These are phyloP conservation scores for Melanophora roralis DNA, from an alignment of 2,888 invertebrate species.

Conservation along the genomic window DNA sequence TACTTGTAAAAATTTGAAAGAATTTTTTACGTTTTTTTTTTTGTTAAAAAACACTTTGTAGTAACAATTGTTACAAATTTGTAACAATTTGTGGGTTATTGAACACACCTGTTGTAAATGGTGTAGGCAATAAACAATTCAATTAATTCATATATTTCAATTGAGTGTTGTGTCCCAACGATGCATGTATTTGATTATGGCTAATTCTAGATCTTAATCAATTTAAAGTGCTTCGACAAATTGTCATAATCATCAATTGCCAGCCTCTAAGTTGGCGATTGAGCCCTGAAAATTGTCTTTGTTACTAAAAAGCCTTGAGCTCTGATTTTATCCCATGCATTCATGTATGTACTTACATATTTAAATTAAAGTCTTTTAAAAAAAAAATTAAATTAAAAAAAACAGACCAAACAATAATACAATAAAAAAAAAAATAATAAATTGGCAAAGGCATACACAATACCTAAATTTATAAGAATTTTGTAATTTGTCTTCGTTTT, in stretches of 20 bases:
- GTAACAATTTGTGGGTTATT: no score
- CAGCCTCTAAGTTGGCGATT: background rate
- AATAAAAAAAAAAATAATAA: constrained; percentile 13
- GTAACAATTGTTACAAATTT: no score
- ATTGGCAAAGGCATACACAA: constrained; percentile 52
- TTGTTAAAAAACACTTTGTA: no score
- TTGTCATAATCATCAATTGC: background rate
- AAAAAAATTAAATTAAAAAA: background rate
- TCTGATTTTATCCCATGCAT: background rate
- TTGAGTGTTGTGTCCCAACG: constrained; percentile 9
- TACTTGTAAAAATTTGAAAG: no score
- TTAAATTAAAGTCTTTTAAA: no score
- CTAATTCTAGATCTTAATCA: background rate
- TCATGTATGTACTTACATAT: background rate
- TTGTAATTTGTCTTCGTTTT: constrained; percentile 43
- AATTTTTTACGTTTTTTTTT: no score
- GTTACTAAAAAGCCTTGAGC: constrained; percentile 42
- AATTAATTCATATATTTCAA: constrained; percentile 34
- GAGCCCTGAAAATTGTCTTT: background rate
- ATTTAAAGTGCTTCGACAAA: background rate
- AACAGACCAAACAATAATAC: constrained; percentile 2
- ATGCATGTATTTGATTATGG: background rate
- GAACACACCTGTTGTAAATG: no score
- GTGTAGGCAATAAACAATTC: constrained; percentile 24
- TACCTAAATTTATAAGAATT: constrained; percentile 8